Evolutionary conservation across 92 coral and sea anemone genomes (phyloP).

Genomic region (Meandrina meandrites): DNA sequence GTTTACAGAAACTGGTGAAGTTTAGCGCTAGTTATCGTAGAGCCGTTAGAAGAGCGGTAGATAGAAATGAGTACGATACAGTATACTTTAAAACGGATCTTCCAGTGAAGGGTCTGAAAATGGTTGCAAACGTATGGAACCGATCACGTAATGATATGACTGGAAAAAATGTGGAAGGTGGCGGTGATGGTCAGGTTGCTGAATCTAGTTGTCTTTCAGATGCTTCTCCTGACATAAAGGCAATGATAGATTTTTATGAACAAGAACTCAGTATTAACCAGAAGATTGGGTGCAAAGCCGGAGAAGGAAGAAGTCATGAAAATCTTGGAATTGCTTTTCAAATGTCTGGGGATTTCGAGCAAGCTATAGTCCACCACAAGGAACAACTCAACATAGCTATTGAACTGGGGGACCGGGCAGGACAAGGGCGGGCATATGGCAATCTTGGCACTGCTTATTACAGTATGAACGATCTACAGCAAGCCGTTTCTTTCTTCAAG

Average conservation of each 20-base stretch:
- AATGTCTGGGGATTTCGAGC: background rate
- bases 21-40: background rate
- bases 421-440: conserved; percentile 7
- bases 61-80: background rate
- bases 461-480: background rate
- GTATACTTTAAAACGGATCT: background rate
- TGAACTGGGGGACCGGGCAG: background rate
- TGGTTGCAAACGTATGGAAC: background rate
- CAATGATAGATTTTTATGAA: background rate
- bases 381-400: background rate
- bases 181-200: background rate
- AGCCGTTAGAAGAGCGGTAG: background rate
- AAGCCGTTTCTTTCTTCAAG: conserved; percentile 1
- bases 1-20: background rate
- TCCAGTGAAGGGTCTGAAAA: background rate
- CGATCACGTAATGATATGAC: background rate
- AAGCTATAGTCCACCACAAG: background rate
- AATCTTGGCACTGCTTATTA: conserved; percentile 12
- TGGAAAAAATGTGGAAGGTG: background rate
- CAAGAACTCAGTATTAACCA: background rate
- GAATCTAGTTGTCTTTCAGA: background rate
- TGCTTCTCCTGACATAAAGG: background rate
- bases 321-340: conserved; percentile 4
- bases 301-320: background rate
- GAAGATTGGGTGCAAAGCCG: background rate